Evolutionary conservation across 2,113 vertebrate genomes (phyloP), one percentile per base, ranked within the genome.

Genomic region (Hemibagrus wyckioides): DNA sequence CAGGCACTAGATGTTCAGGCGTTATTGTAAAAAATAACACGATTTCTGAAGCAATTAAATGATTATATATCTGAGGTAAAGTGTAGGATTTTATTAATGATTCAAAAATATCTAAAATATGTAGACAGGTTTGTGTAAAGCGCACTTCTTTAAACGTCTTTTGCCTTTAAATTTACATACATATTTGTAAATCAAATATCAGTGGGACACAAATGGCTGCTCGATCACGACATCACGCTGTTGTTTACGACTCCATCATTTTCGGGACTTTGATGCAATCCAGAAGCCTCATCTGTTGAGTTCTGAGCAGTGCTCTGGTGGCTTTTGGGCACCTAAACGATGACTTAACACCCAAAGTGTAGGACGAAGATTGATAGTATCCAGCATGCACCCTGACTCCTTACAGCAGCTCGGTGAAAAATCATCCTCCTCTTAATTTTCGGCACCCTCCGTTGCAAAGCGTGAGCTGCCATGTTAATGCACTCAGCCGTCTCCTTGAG

Each of bases 291-390:
- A n/a, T 28, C 77, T 82, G 25, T 50, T 81, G 14, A 59, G 65
- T 54, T 39, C 44, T 69, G 23, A 71, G 50, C 17, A 39, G 52
- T 82, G 17, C 80, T 75, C 39, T 28, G 52, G 44, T 56, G 86
- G 86, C 13, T 44, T 75, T 33, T 48, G 61, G 11, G 77, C 1
- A 28, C 75, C 86, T 52, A 75, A 82, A 75, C 21, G 54, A 44
- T 41, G 41, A 50, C 71, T 30, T 21, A 82, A 84, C 71, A 41
- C 57, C 52, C 57, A 63, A 23, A 63, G 41, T n/a, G 80, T 23
- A 57, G 59, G 86, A 56, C 63, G 44, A 13, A 87, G 86, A 83
- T 84, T 83, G 82, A 87, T 87, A 77, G 73, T 36, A 65, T 84
- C 65, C 36, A 48, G 56, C 41, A 17, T 54, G 65, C 59, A 11